Evolutionary conservation across 2,113 vertebrate species (phyloP).

Genomic region (Trogon surrucura): DNA sequence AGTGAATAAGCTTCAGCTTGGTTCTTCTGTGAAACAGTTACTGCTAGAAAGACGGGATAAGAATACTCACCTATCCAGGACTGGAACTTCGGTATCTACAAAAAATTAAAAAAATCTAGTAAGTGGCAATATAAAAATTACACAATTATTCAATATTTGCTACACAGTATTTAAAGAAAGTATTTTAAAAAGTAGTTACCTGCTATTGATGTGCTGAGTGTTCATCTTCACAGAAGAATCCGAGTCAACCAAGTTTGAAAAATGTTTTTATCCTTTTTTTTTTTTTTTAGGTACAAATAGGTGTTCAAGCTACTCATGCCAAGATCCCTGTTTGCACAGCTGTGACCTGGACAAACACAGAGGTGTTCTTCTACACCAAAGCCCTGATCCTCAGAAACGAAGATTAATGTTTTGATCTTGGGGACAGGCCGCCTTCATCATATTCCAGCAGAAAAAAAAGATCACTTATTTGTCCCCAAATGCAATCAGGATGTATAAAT

Average conservation of each 20-base stretch:
- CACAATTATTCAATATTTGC: background rate
- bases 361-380: background rate
- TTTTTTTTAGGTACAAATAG: background rate
- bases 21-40: background rate
- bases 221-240: background rate
- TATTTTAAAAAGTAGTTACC: constrained; percentile 15
- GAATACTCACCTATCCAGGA: constrained; percentile 57
- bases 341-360: background rate
- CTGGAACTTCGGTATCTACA: background rate
- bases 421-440: background rate
- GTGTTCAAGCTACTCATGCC: background rate
- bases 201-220: background rate
- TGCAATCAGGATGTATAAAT: background rate
- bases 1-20: background rate
- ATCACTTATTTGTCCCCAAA: background rate
- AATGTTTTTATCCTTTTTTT: background rate
- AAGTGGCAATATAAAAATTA: background rate
- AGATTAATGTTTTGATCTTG: background rate
- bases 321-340: background rate
- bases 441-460: background rate
- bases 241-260: background rate
- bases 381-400: background rate
- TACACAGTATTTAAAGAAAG: background rate
- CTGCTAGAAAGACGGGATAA: background rate
- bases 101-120: background rate